phyloP scores from a whole-genome alignment of 1,140 invertebrate species.

The Nasonia vitripennis region DNA sequence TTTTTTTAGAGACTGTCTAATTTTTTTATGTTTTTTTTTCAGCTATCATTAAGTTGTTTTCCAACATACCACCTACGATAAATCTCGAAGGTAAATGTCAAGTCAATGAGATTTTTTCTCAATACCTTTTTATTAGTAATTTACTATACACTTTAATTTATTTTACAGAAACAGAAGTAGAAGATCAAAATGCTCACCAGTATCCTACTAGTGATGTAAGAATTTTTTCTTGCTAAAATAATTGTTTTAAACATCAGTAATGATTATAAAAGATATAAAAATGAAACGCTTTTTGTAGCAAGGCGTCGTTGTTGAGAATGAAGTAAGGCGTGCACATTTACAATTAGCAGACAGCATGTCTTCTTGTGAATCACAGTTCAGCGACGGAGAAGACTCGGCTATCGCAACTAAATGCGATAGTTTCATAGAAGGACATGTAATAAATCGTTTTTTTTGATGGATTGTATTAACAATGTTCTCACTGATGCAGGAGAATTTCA shows the following conservation, averaged over 20 bases:
- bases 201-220: conserved; percentile 63
- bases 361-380: conserved; percentile 66
- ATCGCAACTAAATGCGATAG: conserved; percentile 62
- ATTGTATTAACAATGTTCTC: neutral
- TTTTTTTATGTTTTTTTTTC: conserved; percentile 52
- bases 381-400: conserved; percentile 63
- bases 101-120: neutral
- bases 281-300: conserved; percentile 56
- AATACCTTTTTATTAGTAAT: neutral
- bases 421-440: conserved; percentile 68
- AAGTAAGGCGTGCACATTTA: conserved; percentile 62
- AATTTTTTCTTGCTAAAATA: conserved; percentile 12
- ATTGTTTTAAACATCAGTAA: conserved; percentile 16
- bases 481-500: conserved; percentile 24
- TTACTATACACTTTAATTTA: conserved; percentile 3
- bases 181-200: conserved; percentile 59
- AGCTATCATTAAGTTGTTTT: conserved; percentile 69
- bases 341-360: conserved; percentile 64
- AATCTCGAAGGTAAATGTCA: conserved; percentile 63
- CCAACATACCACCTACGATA: conserved; percentile 59
- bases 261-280: conserved; percentile 31
- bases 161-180: conserved; percentile 54
- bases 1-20: neutral
- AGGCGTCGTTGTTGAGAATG: conserved; percentile 60
- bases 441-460: conserved; percentile 20